Base-by-base conservation (phyloP, 2,888 invertebrate genomes). In the Sinohyriopsis cumingii region DNA sequence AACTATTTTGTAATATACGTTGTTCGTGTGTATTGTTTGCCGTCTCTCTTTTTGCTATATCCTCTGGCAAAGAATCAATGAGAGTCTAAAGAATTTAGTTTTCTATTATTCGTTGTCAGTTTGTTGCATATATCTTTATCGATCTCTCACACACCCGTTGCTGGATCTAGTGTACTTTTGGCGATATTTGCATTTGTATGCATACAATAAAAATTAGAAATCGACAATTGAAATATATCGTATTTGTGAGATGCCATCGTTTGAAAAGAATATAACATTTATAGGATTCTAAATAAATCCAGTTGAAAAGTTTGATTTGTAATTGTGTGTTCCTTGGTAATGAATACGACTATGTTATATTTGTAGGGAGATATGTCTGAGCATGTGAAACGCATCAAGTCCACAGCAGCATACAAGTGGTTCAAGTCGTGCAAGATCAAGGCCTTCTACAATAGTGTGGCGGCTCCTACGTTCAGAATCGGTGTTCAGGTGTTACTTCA, bases 401-500 rank as follows among this genome's bases (percentile, higher is more conserved):
- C 80, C 5, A 75, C 73, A 56, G 81, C 82, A 19, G 85, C 87
- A 5, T 94, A 94, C 85, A 92, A 92, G 73, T 98, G 97, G 97
- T 93, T 98, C 82, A 79, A 84, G 25, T 92, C 92, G 64, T 94
- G 96, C 81, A 95, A 95, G 90, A 93, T 98, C 65, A 97, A 96
- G 91, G 95, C 95, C 0, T 99, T 99, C 92, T 99, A 98, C 91
- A 93, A 94, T 18, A 86, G 86, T 28, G 85, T 91, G 5, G 89
- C 89, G 33, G 87, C 90, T n/a, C 79, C 87, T 5, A 88, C 84
- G 53, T 85, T 92, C 62, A 82, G 91, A 60, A 79, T 82, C 28
- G 98, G 97, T 28, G 94, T 94, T 5, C 93, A 94, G 73, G 94
- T 96, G 0, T 91, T 98, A 22, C 92, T 97, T 91, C 96, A 96